Conservation (phyloP, 2,888 invertebrate species). For the Lamellibrachia satsuma region DNA sequence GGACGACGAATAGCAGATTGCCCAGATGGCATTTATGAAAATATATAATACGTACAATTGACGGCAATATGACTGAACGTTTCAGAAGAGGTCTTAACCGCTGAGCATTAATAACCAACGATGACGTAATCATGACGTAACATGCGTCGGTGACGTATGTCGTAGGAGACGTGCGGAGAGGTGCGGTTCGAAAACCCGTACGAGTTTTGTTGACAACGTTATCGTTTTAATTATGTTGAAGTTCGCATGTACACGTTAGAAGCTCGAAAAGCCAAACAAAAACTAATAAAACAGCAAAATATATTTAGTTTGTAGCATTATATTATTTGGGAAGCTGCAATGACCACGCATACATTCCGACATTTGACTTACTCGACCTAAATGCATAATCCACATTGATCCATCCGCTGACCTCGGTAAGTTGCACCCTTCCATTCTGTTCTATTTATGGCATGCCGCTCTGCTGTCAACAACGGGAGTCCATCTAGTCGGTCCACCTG, state of each 20-base stretch:
- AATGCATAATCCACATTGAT: too few species aligned
- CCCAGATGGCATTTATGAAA: not conserved
- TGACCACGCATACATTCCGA: too few species aligned
- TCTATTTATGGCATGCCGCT: too few species aligned
- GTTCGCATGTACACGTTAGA: not conserved
- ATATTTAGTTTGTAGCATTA: not conserved
- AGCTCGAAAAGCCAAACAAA: not conserved
- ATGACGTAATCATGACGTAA: not conserved
- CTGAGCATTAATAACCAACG: not conserved
- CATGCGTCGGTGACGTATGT: not conserved
- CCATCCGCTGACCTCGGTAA: too few species aligned
- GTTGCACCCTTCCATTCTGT: too few species aligned
- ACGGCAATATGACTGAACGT: not conserved
- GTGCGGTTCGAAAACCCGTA: not conserved
- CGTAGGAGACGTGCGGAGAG: not conserved
- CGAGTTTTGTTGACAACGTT: not conserved
- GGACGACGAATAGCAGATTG: not conserved
- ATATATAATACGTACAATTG: constrained; percentile 4
- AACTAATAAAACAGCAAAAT: not conserved
- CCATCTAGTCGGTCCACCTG: too few species aligned
- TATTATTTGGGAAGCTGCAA: too few species aligned
- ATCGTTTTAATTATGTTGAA: not conserved
- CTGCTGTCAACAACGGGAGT: too few species aligned
- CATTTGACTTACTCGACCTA: too few species aligned
- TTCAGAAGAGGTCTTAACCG: not conserved